These are phyloP conservation scores for Lochmaea crataegi DNA, from an alignment of 2,888 invertebrate genomes.

Conservation along the genomic window DNA sequence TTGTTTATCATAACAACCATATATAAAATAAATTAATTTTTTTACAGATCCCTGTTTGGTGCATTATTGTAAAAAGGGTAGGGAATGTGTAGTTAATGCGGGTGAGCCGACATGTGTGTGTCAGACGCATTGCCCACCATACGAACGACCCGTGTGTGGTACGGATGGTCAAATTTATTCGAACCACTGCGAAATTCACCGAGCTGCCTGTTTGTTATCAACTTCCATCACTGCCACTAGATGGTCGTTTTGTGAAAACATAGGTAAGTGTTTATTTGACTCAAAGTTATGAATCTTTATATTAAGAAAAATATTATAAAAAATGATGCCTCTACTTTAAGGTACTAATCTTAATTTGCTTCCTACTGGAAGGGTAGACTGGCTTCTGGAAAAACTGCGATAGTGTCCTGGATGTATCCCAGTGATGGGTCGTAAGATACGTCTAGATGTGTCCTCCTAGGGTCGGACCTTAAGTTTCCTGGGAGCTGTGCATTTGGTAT, in stretches of 20 bases:
- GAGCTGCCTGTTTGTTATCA: conserved; percentile 71
- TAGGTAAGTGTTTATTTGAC: conserved; percentile 53
- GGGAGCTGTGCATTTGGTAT: too few species aligned
- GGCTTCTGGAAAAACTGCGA: too few species aligned
- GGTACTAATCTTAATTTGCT: too few species aligned
- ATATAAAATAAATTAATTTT: conserved; percentile 11
- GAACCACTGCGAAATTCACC: conserved; percentile 76
- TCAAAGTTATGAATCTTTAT: not conserved
- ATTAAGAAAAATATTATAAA: too few species aligned
- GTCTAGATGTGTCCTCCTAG: too few species aligned
- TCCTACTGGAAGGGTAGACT: too few species aligned
- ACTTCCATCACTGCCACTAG: conserved; percentile 69
- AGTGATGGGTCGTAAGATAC: too few species aligned
- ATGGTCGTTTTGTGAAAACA: conserved; percentile 67
- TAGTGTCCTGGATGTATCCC: too few species aligned
- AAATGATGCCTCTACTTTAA: too few species aligned
- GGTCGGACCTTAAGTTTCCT: too few species aligned
- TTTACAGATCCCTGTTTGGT: conserved; percentile 73
- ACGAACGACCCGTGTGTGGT: conserved; percentile 73
- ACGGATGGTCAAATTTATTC: conserved; percentile 75
- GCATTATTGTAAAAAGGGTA: conserved; percentile 74
- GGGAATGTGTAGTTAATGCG: conserved; percentile 70
- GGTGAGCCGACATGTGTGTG: conserved; percentile 72
- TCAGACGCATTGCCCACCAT: conserved; percentile 70
- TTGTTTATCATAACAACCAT: too few species aligned